Conservation (phyloP, 2,888 invertebrate genomes). For the Cordilura impudica region DNA sequence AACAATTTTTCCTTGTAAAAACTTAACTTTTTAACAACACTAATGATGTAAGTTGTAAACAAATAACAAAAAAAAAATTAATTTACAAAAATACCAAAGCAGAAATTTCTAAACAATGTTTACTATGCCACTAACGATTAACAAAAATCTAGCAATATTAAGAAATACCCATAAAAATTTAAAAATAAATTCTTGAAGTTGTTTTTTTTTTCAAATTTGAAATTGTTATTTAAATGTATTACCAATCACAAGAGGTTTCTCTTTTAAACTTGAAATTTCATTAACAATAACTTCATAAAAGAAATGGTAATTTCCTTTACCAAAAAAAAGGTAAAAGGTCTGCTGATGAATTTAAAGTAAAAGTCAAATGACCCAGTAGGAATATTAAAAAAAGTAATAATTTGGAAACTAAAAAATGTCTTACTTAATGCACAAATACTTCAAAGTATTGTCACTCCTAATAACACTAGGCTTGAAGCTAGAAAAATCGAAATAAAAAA, state of each 20-base stretch:
- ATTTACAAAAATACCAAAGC: not conserved
- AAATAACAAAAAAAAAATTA: not conserved
- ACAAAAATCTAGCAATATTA: no score
- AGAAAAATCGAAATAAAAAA: no score
- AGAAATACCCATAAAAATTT: no score
- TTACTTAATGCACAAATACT: no score
- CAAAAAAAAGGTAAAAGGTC: slow-evolving; percentile 48
- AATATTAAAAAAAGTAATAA: not conserved
- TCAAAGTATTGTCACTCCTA: no score
- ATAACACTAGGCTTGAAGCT: no score
- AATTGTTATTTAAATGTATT: no score
- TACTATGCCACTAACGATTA: not conserved
- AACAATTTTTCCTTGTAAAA: slow-evolving; percentile 47
- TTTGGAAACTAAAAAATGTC: not conserved
- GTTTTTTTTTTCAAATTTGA: no score
- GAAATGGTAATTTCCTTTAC: slow-evolving; percentile 50
- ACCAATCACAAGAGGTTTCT: slow-evolving; percentile 40
- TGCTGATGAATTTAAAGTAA: slow-evolving; percentile 35
- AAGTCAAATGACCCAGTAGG: slow-evolving; percentile 33
- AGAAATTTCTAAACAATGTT: not conserved
- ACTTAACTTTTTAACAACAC: slow-evolving; percentile 15
- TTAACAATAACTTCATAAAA: slow-evolving; percentile 55
- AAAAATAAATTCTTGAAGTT: no score
- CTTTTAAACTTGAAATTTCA: slow-evolving; percentile 63
- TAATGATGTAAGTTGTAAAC: slow-evolving; percentile 40